These are phyloP conservation scores for Danaus plexippus DNA, from an alignment of 1,140 invertebrate species.

Conservation along the genomic window DNA sequence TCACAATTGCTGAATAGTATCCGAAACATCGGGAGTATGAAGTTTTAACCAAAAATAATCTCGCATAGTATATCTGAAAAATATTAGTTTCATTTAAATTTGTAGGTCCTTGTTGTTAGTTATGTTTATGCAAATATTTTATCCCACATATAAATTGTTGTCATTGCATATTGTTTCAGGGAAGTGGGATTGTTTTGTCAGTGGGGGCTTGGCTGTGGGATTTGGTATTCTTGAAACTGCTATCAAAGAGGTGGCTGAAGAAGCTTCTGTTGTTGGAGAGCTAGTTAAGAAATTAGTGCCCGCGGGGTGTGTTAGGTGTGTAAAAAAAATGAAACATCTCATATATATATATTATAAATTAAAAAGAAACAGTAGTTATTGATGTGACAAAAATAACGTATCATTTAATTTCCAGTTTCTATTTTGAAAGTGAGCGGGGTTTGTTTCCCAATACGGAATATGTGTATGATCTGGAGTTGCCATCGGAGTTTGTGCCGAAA, in stretches of 20 bases:
- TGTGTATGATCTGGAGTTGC: conserved; percentile 94
- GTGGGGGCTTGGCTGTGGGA: conserved; percentile 91
- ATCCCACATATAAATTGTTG: neutral
- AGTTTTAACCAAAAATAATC: too few species aligned
- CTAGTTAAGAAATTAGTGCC: conserved; percentile 83
- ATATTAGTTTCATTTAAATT: too few species aligned
- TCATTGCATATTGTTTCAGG: conserved; percentile 36
- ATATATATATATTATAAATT: too few species aligned
- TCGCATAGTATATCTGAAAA: too few species aligned
- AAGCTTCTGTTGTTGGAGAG: conserved; percentile 86
- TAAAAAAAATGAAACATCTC: neutral
- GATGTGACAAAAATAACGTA: neutral
- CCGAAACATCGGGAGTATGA: too few species aligned
- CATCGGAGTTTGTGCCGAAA: conserved; percentile 88
- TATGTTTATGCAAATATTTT: too few species aligned
- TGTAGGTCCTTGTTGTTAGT: too few species aligned
- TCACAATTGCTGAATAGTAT: too few species aligned
- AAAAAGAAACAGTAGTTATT: too few species aligned
- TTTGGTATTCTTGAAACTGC: conserved; percentile 90
- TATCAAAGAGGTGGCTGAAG: conserved; percentile 93
- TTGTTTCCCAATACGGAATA: conserved; percentile 95
- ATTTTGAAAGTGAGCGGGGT: conserved; percentile 92
- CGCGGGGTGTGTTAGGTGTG: conserved; percentile 85
- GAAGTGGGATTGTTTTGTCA: conserved; percentile 96
- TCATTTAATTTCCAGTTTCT: conserved; percentile 77